Conservation (phyloP, 2,888 invertebrate genomes). For the Drosophila histrio region DNA sequence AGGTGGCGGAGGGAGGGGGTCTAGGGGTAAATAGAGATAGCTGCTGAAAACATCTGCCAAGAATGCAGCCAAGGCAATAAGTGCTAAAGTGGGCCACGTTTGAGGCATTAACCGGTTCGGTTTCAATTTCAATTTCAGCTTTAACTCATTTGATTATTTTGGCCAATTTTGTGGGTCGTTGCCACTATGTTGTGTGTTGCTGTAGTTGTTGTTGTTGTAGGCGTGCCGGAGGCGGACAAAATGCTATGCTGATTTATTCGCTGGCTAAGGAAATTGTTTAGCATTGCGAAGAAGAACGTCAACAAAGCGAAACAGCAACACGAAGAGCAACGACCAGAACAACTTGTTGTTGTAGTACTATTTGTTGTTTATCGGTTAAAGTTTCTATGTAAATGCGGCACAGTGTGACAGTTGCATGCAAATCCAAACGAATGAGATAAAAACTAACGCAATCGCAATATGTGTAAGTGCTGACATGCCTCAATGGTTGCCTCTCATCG, state of each 20-base stretch:
- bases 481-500: constrained; percentile 4
- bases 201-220: neutral
- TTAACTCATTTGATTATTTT: constrained; percentile 19
- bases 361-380: neutral
- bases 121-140: constrained; percentile 7
- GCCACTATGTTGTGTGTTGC: neutral
- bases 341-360: constrained; percentile 29
- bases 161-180: constrained; percentile 33
- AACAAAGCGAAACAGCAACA: constrained; percentile 43
- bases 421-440: neutral
- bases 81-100: constrained; percentile 11
- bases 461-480: constrained; percentile 5
- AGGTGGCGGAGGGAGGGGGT: too few relatives aligned
- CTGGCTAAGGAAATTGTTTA: constrained; percentile 14
- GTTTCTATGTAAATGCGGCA: constrained; percentile 23
- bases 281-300: constrained; percentile 45
- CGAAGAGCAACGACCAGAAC: constrained; percentile 35
- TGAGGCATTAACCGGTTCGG: constrained; percentile 30
- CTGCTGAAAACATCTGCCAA: constrained; percentile 25
- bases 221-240: constrained; percentile 16
- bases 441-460: constrained; percentile 1
- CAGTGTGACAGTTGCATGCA: constrained; percentile 31
- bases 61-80: constrained; percentile 21
- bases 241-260: constrained; percentile 26
- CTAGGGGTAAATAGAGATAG: neutral